Evolutionary conservation across 2,888 invertebrate genomes (phyloP).

Genomic region (Cheilosia soror): DNA sequence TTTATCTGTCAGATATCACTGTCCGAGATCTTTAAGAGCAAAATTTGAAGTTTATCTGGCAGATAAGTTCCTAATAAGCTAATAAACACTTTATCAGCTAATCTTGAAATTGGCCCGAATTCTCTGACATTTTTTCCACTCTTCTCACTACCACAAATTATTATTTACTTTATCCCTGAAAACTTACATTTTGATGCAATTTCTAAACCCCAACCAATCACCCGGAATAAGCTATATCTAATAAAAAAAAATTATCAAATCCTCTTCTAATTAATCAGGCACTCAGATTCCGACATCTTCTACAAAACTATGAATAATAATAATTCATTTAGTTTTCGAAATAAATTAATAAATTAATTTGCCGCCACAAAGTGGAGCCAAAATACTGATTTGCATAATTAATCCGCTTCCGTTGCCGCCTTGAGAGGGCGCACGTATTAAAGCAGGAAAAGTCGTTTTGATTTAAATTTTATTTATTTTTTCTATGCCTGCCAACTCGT

Average conservation of each 20-base stretch:
- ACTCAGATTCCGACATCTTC: conserved; percentile 10
- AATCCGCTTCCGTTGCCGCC: conserved; percentile 38
- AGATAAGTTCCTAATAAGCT: no score
- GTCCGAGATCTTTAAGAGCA: no score
- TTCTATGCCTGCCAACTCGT: conserved; percentile 7
- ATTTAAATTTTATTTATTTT: background rate
- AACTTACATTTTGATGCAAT: background rate
- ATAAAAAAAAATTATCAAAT: background rate
- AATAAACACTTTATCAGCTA: no score
- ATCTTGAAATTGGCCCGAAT: no score
- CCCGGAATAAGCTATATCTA: background rate
- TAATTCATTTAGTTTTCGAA: conserved; percentile 65
- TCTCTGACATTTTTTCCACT: no score
- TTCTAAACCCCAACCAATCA: background rate
- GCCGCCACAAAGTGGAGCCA: conserved; percentile 47
- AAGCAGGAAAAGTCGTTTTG: conserved; percentile 22
- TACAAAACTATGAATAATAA: conserved; percentile 66
- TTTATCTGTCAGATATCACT: no score
- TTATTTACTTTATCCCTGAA: background rate
- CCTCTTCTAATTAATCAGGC: conserved; percentile 4
- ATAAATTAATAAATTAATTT: conserved; percentile 70
- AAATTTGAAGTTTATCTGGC: no score
- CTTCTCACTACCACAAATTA: no score
- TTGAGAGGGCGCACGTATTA: background rate
- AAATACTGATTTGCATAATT: conserved; percentile 73